Percentiles rank a stretch among this genome's conserved stretches.
phyloP scores from a whole-genome alignment of 2,888 invertebrate genomes.

The Drosophila setosimentum region DNA sequence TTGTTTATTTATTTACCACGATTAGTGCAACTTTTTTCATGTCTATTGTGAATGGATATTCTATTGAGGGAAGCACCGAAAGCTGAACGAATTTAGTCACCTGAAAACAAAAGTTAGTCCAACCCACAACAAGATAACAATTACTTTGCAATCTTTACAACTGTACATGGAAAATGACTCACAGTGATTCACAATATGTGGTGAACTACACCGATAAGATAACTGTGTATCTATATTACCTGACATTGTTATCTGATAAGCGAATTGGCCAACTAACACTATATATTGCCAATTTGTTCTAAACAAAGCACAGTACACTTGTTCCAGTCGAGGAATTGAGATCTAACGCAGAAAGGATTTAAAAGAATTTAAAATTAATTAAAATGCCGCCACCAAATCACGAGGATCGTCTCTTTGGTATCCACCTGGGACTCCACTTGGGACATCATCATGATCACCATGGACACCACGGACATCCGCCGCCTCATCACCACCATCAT shows the following conservation, averaged over 20 bases:
- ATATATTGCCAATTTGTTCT: conserved; percentile 55
- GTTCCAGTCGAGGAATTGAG: conserved; percentile 32
- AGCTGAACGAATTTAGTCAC: conserved; percentile 41
- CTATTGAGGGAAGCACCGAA: conserved; percentile 32
- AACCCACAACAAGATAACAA: conserved; percentile 7
- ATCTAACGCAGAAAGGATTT: conserved; percentile 30
- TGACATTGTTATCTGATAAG: conserved; percentile 35
- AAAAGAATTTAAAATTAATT: neutral
- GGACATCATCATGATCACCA: conserved; percentile 61
- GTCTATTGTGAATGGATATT: conserved; percentile 27
- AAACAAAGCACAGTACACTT: conserved; percentile 45
- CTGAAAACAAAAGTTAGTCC: conserved; percentile 30
- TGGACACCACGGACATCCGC: conserved; percentile 50
- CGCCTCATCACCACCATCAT: conserved; percentile 44
- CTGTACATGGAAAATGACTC: conserved; percentile 34
- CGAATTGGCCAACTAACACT: conserved; percentile 13
- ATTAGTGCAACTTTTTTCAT: conserved; percentile 27
- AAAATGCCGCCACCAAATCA: conserved; percentile 62
- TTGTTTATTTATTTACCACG: conserved; percentile 59
- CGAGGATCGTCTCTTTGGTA: conserved; percentile 64
- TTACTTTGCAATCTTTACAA: conserved; percentile 33
- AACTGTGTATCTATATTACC: conserved; percentile 29
- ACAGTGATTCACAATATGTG: conserved; percentile 27
- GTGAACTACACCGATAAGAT: conserved; percentile 55
- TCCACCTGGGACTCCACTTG: conserved; percentile 60